These are phyloP conservation scores for Choristoneura fumiferana DNA, from an alignment of 1,140 invertebrate species.

Conservation along the genomic window DNA sequence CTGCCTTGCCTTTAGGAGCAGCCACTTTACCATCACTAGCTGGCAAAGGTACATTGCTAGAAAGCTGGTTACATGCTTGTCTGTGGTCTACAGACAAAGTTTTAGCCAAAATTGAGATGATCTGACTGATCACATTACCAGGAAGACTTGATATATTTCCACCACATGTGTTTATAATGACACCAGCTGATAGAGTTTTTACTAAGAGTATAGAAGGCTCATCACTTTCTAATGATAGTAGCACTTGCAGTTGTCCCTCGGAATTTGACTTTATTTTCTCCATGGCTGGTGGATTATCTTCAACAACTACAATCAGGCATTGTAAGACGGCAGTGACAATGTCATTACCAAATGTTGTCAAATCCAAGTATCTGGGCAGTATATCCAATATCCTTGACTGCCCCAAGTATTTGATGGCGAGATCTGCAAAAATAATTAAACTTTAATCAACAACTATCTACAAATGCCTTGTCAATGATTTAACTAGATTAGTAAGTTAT, in stretches of 20 bases:
- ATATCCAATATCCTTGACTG: constrained; percentile 81
- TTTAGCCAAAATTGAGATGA: constrained; percentile 68
- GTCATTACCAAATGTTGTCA: constrained; percentile 80
- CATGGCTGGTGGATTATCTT: constrained; percentile 81
- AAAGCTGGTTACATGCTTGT: constrained; percentile 66
- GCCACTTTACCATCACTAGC: constrained; percentile 41
- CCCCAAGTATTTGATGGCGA: constrained; percentile 83
- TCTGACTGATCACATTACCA: constrained; percentile 58
- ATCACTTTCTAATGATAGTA: constrained; percentile 70
- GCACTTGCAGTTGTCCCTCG: constrained; percentile 66
- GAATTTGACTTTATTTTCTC: constrained; percentile 70
- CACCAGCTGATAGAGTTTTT: constrained; percentile 79
- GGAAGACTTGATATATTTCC: constrained; percentile 60
- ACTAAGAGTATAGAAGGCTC: constrained; percentile 72
- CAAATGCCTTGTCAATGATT: too few relatives aligned
- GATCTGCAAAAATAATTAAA: constrained; percentile 65
- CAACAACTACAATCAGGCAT: constrained; percentile 83
- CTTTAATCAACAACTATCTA: too few relatives aligned
- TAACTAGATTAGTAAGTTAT: too few relatives aligned
- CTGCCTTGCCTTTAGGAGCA: constrained; percentile 54
- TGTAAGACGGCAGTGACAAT: constrained; percentile 81
- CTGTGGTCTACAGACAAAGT: constrained; percentile 71
- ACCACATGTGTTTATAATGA: constrained; percentile 75
- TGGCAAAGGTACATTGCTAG: constrained; percentile 71
- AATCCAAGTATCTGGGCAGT: constrained; percentile 82